Evolutionary conservation across 1,140 invertebrate species (phyloP).

Genomic region (Habropoda laboriosa): DNA sequence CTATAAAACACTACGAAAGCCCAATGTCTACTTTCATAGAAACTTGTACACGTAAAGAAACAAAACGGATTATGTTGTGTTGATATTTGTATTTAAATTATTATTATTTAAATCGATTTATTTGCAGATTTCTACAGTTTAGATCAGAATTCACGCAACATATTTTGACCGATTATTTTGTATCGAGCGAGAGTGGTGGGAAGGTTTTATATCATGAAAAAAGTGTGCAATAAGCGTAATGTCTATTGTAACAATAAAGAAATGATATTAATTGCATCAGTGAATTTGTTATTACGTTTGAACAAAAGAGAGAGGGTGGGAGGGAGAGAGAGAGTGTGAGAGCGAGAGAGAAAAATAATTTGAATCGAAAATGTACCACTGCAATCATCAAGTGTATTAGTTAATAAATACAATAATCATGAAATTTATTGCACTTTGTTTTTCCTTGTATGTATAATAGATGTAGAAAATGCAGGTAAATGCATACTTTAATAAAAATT

Average conservation of each 20-base stretch:
- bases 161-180: conserved; percentile 77
- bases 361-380: conserved; percentile 72
- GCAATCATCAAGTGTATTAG: conserved; percentile 73
- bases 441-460: background rate
- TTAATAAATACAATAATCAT: conserved; percentile 80
- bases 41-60: conserved; percentile 60
- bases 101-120: conserved; percentile 75
- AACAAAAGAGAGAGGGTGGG: conserved; percentile 41
- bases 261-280: conserved; percentile 77
- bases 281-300: conserved; percentile 77
- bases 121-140: conserved; percentile 73
- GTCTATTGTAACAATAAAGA: conserved; percentile 80
- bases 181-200: conserved; percentile 72
- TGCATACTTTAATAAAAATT: background rate
- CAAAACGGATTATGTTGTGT: conserved; percentile 70
- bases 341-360: conserved; percentile 43
- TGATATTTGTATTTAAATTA: conserved; percentile 79
- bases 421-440: conserved; percentile 65
- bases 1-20: conserved; percentile 27
- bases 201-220: conserved; percentile 78
- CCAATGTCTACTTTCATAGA: conserved; percentile 67
- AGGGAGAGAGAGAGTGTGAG: conserved; percentile 29
- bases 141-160: conserved; percentile 74
- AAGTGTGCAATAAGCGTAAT: conserved; percentile 80
- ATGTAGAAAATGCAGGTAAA: background rate